Conservation (phyloP, 92 coral and sea anemone genomes). For the Siderastrea radians region DNA sequence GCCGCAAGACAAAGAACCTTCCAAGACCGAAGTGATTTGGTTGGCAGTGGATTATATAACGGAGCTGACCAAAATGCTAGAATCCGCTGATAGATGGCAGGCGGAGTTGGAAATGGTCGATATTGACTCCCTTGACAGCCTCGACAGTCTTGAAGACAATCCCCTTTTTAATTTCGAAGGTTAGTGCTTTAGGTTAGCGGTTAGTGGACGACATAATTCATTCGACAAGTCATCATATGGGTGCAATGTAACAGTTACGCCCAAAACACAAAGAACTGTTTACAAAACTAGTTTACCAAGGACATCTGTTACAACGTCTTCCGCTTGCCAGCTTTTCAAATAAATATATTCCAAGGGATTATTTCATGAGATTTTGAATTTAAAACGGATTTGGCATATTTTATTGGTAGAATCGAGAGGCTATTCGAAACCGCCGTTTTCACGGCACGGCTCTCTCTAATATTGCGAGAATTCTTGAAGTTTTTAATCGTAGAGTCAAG, state of each 20-base stretch:
- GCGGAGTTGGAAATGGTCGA: slow-evolving; percentile 48
- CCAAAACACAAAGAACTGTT: not conserved
- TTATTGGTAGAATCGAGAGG: too few relatives aligned
- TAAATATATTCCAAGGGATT: not conserved
- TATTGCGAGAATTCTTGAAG: too few relatives aligned
- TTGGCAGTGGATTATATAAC: slow-evolving; percentile 86
- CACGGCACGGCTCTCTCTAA: not conserved
- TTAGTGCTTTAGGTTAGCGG: not conserved
- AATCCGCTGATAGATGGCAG: slow-evolving; percentile 43
- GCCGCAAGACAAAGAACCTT: slow-evolving; percentile 88
- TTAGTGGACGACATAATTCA: not conserved
- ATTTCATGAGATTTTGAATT: too few relatives aligned
- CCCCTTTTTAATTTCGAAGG: slow-evolving; percentile 54
- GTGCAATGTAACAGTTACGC: too few relatives aligned
- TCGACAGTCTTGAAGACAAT: slow-evolving; percentile 38
- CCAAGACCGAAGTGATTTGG: slow-evolving; percentile 93
- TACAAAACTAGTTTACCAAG: not conserved
- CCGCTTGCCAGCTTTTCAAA: too few relatives aligned
- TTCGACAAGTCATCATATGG: not conserved
- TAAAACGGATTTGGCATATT: too few relatives aligned
- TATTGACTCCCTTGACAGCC: slow-evolving; percentile 40
- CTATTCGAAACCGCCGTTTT: too few relatives aligned
- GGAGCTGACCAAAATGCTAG: slow-evolving; percentile 57
- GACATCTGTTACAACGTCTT: too few relatives aligned
- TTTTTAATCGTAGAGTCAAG: not conserved